Base-by-base conservation (phyloP, 2,888 invertebrate genomes). In the Eumerus sabulonum region DNA sequence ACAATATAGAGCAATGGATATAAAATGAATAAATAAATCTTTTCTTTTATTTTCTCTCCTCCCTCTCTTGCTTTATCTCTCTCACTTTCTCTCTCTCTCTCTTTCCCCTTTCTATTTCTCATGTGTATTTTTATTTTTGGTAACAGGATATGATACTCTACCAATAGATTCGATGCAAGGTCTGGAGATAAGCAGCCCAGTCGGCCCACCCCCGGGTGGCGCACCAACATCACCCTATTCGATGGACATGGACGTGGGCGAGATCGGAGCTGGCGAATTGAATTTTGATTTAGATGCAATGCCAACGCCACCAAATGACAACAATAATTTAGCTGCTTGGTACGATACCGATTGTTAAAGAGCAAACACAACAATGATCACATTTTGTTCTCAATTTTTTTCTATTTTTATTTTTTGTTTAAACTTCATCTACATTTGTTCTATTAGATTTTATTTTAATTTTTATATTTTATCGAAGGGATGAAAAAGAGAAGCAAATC, bases 101-200 rank as follows among this genome's bases (percentile, higher is more conserved):
- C 40, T 27, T 27, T 74, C 18, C 40, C 9, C 40, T 27, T 27
- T 74, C 18, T 44, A 11, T 64, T 14, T 59, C 9, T 59, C 60
- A 66, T 62, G 56, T 64, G 56, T 27, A 62, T 66, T 70, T 76
- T 70, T 76, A 76, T 68, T 73, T 19, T 27, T 27, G 27, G 63
- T 53, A 68, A 82, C 84, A 96, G 97, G 96, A 92, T 98, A 96
- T 94, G 97, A 97, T 93, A 96, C 96, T 92, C 94, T 97, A 93
- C 97, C 97, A 92, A 95, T 97, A 94, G 96, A 97, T 91, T 95
- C 95, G 85, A 96, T 97, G 96, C 96, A 97, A 92, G 97, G 96
- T 83, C 91, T 98, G 86, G 97, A 97, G 88, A 95, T 97, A 87
- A 96, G 95, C 87, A 87, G 88, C 84, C 88, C 87, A 82, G 87